Percentiles rank a stretch among this genome's conserved stretches.
These are phyloP conservation scores for Acleris holmiana DNA, from an alignment of 2,888 invertebrate genomes.

Conservation along the genomic window DNA sequence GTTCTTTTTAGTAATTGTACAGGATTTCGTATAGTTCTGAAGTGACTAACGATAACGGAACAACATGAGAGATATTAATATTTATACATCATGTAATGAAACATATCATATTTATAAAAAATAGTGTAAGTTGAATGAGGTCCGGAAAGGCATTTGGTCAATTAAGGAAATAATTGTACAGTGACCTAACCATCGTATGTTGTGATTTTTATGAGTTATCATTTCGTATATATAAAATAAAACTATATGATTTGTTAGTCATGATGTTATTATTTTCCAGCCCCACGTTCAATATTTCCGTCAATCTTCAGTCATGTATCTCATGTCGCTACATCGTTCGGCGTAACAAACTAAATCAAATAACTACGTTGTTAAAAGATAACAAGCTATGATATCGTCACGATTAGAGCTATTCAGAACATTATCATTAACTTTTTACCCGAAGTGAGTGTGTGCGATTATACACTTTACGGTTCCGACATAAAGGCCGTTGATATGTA, in stretches of 20 bases:
- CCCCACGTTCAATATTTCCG: background rate
- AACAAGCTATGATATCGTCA: too few relatives aligned
- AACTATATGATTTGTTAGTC: conserved; percentile 70
- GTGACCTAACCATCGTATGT: conserved; percentile 47
- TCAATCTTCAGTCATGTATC: background rate
- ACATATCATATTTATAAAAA: conserved; percentile 66
- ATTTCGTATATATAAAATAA: conserved; percentile 40
- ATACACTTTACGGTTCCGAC: conserved; percentile 23
- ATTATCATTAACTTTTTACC: conserved; percentile 9
- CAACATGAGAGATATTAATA: conserved; percentile 48
- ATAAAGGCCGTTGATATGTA: conserved; percentile 28
- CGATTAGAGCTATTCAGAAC: conserved; percentile 1
- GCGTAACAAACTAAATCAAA: too few relatives aligned
- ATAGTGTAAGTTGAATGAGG: conserved; percentile 46
- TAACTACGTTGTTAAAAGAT: too few relatives aligned
- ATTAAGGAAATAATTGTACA: conserved; percentile 49
- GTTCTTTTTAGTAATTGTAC: conserved; percentile 28
- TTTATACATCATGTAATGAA: conserved; percentile 54
- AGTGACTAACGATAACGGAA: conserved; percentile 23
- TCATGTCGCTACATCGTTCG: too few relatives aligned
- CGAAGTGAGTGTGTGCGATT: conserved; percentile 3
- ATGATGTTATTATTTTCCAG: conserved; percentile 39
- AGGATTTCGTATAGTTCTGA: conserved; percentile 29
- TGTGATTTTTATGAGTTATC: conserved; percentile 62
- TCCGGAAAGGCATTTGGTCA: conserved; percentile 48